Conservation (phyloP, 2,797 vertebrate species). For the Fistularia tabacaria region DNA sequence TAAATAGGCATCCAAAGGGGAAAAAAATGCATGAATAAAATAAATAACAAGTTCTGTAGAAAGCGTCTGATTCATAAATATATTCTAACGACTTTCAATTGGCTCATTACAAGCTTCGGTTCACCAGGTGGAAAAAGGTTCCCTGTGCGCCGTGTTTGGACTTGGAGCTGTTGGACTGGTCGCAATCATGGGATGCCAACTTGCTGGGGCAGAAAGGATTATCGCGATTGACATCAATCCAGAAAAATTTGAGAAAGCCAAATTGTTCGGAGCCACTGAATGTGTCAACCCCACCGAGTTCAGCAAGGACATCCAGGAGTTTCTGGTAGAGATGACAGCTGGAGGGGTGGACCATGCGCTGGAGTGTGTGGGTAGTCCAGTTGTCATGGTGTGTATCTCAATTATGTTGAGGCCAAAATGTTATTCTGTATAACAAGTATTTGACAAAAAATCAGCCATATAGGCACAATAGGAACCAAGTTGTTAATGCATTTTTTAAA, state of each 20-base stretch:
- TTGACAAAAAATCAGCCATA: neutral
- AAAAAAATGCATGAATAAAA: too few relatives aligned
- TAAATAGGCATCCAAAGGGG: too few relatives aligned
- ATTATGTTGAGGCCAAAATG: neutral
- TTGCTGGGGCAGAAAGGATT: conserved; percentile 76
- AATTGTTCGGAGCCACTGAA: conserved; percentile 78
- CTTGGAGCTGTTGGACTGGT: conserved; percentile 83
- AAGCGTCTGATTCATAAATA: too few relatives aligned
- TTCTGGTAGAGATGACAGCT: conserved; percentile 72
- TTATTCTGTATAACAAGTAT: neutral
- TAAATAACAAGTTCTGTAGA: too few relatives aligned
- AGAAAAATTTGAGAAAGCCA: conserved; percentile 78
- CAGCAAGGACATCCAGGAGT: conserved; percentile 71
- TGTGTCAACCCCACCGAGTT: conserved; percentile 78
- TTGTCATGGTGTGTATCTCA: conserved; percentile 76
- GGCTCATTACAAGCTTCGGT: neutral
- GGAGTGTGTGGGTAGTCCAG: conserved; percentile 76
- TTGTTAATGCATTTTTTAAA: neutral
- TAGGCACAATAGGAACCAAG: neutral
- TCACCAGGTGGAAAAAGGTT: conserved; percentile 79
- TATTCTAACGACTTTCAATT: neutral
- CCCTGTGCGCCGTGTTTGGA: conserved; percentile 73
- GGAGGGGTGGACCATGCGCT: conserved; percentile 76
- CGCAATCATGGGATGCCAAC: conserved; percentile 81
- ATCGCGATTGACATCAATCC: conserved; percentile 81